Base-by-base conservation (phyloP, 2,113 vertebrate species). In the Odocoileus virginianus region DNA sequence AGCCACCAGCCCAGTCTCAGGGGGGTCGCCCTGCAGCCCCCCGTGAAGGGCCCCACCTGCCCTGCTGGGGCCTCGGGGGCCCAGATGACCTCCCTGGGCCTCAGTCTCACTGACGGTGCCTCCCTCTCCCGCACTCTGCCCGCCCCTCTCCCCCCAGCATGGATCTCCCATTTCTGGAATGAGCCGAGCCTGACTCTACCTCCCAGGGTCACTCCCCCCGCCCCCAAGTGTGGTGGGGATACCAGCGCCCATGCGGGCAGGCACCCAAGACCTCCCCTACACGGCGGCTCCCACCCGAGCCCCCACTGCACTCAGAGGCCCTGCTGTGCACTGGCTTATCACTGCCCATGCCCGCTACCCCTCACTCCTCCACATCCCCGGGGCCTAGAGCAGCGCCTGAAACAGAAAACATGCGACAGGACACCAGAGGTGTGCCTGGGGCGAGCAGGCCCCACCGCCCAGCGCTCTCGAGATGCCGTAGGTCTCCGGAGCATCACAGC, bases 261-360 rank as follows among this genome's bases (percentile, higher is more conserved):
- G 30, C 25, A 33, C 6, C 57, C 57, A 21, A 33, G 6, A 9
- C 2, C 9, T 1, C 74, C 15, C 47, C 57, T 13, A 33, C 12
- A 64, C 1, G 2, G 27, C 4, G 19, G 58, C 23, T 28, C 36
- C 36, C 43, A 3, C 64, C 47, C 1, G 4, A 2, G 25, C 12
- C 40, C n/a, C 84, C 17, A 7, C 1, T 10, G 47, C 89, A 28
- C 76, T 25, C 14, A 3, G 28, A 17, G 1, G 11, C 2, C 36
- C 7, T 0, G 21, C 25, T 52, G 2, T 0, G 0, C 7, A 5
- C 8, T 14, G 47, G 7, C 1, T 7, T 7, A 36, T 2, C 17
- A 7, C 10, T 21, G 36, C 2, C 57, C 57, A n/a, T 25, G 45
- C 25, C 17, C 17, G 1, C 79, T 23, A 7, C n/a, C 55, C 50